Evolutionary conservation across 1,140 invertebrate genomes (phyloP).

Genomic region (Zaprionus lachaisei): DNA sequence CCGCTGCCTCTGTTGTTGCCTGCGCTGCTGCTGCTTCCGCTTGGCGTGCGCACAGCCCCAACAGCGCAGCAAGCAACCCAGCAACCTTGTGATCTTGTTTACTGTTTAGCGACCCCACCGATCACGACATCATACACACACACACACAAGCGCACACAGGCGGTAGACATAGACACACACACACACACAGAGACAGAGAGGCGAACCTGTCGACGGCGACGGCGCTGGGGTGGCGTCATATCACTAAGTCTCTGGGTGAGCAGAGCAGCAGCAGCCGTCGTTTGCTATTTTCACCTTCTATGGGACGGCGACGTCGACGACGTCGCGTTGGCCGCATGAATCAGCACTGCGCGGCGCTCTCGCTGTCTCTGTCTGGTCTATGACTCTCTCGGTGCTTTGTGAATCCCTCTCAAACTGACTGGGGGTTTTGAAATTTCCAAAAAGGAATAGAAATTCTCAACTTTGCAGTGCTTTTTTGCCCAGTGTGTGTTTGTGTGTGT

Average conservation of each 20-base stretch:
- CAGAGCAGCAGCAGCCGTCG: constrained; percentile 30
- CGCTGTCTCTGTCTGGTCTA: constrained; percentile 24
- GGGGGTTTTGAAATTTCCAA: constrained; percentile 72
- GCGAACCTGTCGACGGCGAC: constrained; percentile 70
- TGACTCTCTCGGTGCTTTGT: constrained; percentile 46
- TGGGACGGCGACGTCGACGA: constrained; percentile 45
- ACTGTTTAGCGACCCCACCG: constrained; percentile 79
- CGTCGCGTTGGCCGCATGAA: constrained; percentile 79
- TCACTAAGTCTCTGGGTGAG: constrained; percentile 49
- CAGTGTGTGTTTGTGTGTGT: not conserved
- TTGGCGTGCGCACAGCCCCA: constrained; percentile 75
- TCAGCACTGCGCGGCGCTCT: constrained; percentile 51
- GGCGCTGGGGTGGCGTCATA: constrained; percentile 78
- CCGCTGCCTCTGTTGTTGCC: constrained; percentile 32
- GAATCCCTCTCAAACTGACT: constrained; percentile 63
- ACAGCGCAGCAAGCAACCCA: constrained; percentile 15
- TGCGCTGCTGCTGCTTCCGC: constrained; percentile 70
- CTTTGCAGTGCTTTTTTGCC: constrained; percentile 45
- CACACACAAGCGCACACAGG: constrained; percentile 13
- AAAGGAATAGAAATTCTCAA: constrained; percentile 72
- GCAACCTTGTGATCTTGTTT: constrained; percentile 81
- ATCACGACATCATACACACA: constrained; percentile 50
- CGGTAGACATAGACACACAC: constrained; percentile 5
- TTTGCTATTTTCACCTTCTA: constrained; percentile 80
- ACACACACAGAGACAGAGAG: not conserved